Conservation (phyloP, 2,888 invertebrate species). For the Macrophya annulata region DNA sequence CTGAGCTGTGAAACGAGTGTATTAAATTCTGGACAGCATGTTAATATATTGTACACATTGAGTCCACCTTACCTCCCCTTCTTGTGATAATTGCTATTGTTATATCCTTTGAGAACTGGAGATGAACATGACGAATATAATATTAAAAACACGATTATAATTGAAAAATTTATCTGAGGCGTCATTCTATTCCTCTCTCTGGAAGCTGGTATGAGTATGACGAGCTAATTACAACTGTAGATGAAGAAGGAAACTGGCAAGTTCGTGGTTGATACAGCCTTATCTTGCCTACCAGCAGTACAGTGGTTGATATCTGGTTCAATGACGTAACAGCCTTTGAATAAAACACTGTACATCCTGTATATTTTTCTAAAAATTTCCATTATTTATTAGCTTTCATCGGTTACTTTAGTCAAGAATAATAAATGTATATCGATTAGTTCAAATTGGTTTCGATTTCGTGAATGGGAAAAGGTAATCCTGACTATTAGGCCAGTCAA, state of each 20-base stretch:
- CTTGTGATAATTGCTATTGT: not conserved
- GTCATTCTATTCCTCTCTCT: not conserved
- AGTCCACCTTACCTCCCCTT: not conserved
- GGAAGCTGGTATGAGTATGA: not conserved
- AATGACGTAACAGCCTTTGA: not conserved
- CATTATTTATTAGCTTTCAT: not conserved
- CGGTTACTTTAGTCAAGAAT: not conserved
- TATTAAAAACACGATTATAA: not conserved
- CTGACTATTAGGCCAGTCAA: not conserved
- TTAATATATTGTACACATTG: no score
- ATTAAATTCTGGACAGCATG: no score
- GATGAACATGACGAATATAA: not conserved
- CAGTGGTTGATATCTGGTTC: not conserved
- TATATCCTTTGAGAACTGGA: not conserved
- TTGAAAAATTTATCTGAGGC: not conserved
- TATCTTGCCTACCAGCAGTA: constrained; percentile 10
- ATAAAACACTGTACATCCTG: not conserved
- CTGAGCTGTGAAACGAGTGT: no score
- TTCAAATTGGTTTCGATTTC: not conserved
- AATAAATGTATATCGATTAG: not conserved
- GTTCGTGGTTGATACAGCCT: not conserved
- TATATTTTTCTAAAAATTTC: not conserved
- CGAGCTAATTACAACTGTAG: not conserved
- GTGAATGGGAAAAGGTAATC: no score
- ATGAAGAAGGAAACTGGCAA: not conserved